Base-by-base conservation (phyloP, 2,888 invertebrate genomes). In the Ametastegia equiseti region DNA sequence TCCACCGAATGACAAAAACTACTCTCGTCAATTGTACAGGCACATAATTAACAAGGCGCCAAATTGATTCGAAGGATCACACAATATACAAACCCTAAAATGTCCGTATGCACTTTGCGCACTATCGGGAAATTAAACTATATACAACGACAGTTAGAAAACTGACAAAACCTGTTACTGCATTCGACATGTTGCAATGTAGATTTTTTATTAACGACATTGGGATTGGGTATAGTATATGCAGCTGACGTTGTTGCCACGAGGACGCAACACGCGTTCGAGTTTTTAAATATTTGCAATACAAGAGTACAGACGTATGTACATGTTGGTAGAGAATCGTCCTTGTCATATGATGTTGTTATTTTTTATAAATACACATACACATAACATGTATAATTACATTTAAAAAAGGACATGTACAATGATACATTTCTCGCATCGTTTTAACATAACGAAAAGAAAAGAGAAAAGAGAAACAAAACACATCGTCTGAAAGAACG, bases 131-230 rank as follows among this genome's bases (percentile, higher is more conserved):
- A 54, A 23, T 54, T 9, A 65, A 65, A 19, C 15, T 33, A 5
- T n/a, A 19, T n/a, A 2, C 2, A 39, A 39, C 9, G 0, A 39
- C 11, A 39, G 6, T 36, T 19, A 42, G 30, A 47, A 47, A 71
- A 30, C 27, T 15, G 27, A 47, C 15, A 15, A 13, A 67, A 42
- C 23, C 9, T 67, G 39, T 36, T 65, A 27, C 11, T 71, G 23
- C 30, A n/a, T 27, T 42, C 13, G 27, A 71, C 30, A 71, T 45
- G 47, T 71, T n/a, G 75, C 75, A 75, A 54, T 30, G 54, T 1
- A 54, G 54, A 75, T n/a, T 45, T 50, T 75, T 75, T 75, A 75
- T 75, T 75, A 54, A n/a, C n/a, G n/a, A 75, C 75, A 54, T 75
- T 75, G 54, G n/a, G 6, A 33, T 75, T 36, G n/a, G 7, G 6